Base-by-base conservation (phyloP, 2,797 vertebrate species). In the Arrhamphus sclerolepis region DNA sequence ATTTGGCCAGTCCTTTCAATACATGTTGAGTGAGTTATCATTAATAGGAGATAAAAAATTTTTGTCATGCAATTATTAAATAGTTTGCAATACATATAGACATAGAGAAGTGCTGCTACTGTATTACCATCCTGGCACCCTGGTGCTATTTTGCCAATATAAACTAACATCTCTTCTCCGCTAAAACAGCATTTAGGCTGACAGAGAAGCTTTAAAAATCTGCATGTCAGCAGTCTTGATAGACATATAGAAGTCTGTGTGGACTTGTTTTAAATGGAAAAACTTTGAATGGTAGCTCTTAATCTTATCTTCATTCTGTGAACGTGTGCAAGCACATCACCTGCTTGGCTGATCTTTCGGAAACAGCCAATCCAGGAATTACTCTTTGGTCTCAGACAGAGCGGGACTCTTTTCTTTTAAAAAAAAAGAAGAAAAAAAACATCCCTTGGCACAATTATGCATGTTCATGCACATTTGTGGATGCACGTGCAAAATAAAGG, bases 331-430 rank as follows among this genome's bases (percentile, higher is more conserved):
- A 58, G 46, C 20, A 29, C 56, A 67, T 66, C 44, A 5, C 39
- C 71, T 7, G 19, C 47, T 67, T 11, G 34, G 20, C 19, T 70
- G 38, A 58, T 63, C 46, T 50, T 64, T 58, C 0, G 5, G 41
- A 47, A 46, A 6, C 39, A 67, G 40, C 13, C 40, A 9, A 57
- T 43, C 56, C 57, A 62, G 74, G 71, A 66, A 66, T 85, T 67
- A 70, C 34, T 67, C 66, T 63, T 62, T 75, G 70, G 80, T 75
- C 80, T 69, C 52, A 51, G 70, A 71, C 52, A 59, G 53, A 38
- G 24, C 22, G 21, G 9, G 5, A 1, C 51, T 59, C 7, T 2
- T n/a, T n/a, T 5, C 52, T 49, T 4, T 61, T 63, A 56, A 65
- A 69, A 72, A 75, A 76, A 26, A 6, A 26, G 24, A 26, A 26